These are phyloP conservation scores for Uloborus diversus DNA, from an alignment of 1,140 invertebrate species.

Conservation along the genomic window DNA sequence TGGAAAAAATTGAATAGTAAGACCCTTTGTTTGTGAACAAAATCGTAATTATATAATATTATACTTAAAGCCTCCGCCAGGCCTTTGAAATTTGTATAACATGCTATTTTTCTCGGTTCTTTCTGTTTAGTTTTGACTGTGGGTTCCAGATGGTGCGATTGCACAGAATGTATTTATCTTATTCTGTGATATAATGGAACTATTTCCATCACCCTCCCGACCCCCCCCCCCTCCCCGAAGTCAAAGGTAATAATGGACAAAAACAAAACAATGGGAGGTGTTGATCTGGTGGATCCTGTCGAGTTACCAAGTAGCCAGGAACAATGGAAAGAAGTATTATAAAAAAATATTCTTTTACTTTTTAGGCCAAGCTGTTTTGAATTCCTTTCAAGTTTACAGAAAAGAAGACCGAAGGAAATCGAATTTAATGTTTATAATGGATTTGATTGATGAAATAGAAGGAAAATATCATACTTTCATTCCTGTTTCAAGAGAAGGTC, in stretches of 20 bases:
- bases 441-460: background rate
- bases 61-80: too few relatives aligned
- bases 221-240: too few relatives aligned
- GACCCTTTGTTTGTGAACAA: too few relatives aligned
- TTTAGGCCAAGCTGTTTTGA: conserved; percentile 5
- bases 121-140: too few relatives aligned
- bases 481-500: background rate
- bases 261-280: conserved; percentile 23
- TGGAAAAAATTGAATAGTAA: too few relatives aligned
- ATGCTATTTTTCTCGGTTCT: too few relatives aligned
- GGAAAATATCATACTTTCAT: background rate
- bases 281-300: conserved; percentile 10
- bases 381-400: conserved; percentile 7
- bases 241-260: conserved; percentile 1
- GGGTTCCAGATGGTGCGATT: too few relatives aligned
- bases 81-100: too few relatives aligned
- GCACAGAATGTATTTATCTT: too few relatives aligned
- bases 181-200: too few relatives aligned
- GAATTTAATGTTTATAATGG: background rate
- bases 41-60: too few relatives aligned
- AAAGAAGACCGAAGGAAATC: background rate
- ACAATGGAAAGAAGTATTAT: background rate
- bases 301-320: background rate
- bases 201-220: too few relatives aligned
- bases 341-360: conserved; percentile 10